Evolutionary conservation across 2,113 vertebrate genomes (phyloP).

Genomic region (Dermatemys mawii): DNA sequence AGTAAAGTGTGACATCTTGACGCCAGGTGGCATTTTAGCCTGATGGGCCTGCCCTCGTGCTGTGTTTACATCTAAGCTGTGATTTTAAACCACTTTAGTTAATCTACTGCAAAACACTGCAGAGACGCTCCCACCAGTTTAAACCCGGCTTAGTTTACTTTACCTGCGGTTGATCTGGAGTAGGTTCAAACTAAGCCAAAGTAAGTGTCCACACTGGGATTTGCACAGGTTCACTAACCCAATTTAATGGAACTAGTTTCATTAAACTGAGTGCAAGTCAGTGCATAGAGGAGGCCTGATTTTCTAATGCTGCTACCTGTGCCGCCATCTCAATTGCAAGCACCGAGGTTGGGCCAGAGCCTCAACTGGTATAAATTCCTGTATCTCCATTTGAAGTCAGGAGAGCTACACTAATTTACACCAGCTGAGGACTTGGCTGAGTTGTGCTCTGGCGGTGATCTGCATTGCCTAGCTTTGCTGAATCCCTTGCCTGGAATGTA

Average conservation of each 20-base stretch:
- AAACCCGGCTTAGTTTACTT: rapidly evolving
- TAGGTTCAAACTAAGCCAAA: background rate
- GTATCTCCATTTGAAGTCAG: background rate
- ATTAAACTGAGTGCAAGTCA: background rate
- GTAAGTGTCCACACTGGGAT: background rate
- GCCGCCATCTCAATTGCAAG: background rate
- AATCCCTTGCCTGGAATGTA: constrained; percentile 36
- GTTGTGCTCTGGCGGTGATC: background rate
- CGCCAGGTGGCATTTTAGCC: background rate
- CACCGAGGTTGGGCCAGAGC: background rate
- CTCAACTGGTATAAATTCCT: constrained; percentile 1
- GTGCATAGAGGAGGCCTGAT: background rate
- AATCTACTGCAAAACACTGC: background rate
- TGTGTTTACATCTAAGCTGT: background rate
- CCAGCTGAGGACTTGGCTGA: constrained; percentile 7
- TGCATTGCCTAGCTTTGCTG: constrained; percentile 19
- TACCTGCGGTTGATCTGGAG: background rate
- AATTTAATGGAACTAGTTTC: background rate
- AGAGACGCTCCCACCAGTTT: background rate
- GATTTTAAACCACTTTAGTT: background rate
- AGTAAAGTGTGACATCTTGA: background rate
- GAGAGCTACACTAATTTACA: constrained; percentile 9
- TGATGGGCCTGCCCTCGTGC: background rate
- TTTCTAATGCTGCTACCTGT: background rate
- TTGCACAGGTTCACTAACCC: background rate